Percentiles rank a stretch among this genome's conserved stretches.
Conservation (phyloP, 2,888 invertebrate genomes). For the Cremastinae sp. region DNA sequence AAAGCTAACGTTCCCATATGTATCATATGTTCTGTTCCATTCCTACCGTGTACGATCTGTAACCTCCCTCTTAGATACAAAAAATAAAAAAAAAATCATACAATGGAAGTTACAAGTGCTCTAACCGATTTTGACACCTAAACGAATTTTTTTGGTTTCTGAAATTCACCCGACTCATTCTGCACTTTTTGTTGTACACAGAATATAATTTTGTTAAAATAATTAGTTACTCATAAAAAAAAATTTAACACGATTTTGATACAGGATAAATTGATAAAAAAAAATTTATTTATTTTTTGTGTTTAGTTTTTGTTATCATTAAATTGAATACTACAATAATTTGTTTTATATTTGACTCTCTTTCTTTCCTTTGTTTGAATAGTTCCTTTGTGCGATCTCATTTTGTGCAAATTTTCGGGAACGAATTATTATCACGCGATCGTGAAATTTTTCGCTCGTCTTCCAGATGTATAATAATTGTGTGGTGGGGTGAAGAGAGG, state of each 20-base stretch:
- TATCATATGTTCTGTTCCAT: constrained; percentile 77
- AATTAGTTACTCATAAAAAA: too few relatives aligned
- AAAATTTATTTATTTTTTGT: too few relatives aligned
- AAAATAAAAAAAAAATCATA: constrained; percentile 1
- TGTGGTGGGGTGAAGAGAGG: constrained; percentile 7
- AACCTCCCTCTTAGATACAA: constrained; percentile 17
- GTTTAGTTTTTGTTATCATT: too few relatives aligned
- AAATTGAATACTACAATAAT: too few relatives aligned
- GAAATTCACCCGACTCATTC: neutral
- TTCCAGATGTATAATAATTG: constrained; percentile 53
- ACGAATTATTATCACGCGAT: constrained; percentile 53
- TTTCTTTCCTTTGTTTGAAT: too few relatives aligned
- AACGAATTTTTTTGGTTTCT: neutral
- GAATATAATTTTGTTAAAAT: constrained; percentile 2
- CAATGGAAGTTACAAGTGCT: neutral
- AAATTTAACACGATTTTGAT: too few relatives aligned
- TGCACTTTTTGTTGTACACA: neutral
- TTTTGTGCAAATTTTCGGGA: constrained; percentile 17
- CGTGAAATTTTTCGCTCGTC: constrained; percentile 51
- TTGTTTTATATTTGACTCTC: too few relatives aligned
- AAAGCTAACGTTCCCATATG: constrained; percentile 80
- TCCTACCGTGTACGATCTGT: constrained; percentile 47
- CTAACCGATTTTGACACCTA: neutral
- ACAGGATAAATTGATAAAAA: too few relatives aligned
- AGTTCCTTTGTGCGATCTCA: too few relatives aligned